phyloP scores from a whole-genome alignment of 2,113 vertebrate species.

The Alectura lathami region DNA sequence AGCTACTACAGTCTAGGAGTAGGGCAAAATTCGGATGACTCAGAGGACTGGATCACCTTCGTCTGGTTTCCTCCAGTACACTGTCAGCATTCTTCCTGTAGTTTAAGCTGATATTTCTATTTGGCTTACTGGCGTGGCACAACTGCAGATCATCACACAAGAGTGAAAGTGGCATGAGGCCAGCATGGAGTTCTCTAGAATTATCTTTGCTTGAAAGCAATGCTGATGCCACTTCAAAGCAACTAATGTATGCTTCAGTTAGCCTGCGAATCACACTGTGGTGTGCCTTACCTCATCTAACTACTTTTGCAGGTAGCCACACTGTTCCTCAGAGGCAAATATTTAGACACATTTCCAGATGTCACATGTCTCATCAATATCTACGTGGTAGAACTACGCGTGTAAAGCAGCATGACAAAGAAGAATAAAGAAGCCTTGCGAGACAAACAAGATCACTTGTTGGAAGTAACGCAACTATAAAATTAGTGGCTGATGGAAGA shows the following conservation, averaged over 20 bases:
- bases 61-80: slow-evolving; percentile 31
- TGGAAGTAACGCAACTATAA: slow-evolving; percentile 28
- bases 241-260: neutral
- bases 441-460: neutral
- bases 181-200: slow-evolving; percentile 26
- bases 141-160: slow-evolving; percentile 55
- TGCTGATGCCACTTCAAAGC: neutral
- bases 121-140: slow-evolving; percentile 26
- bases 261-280: neutral
- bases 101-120: slow-evolving; percentile 31
- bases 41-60: slow-evolving; percentile 59
- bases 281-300: neutral
- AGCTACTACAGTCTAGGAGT: neutral
- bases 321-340: neutral
- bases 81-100: slow-evolving; percentile 54
- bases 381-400: neutral
- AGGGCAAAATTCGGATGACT: slow-evolving; percentile 42
- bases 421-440: neutral
- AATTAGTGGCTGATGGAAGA: slow-evolving; percentile 21
- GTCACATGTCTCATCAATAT: neutral
- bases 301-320: neutral
- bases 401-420: neutral
- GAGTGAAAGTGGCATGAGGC: slow-evolving; percentile 4
- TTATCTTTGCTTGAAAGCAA: slow-evolving; percentile 9
- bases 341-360: neutral